phyloP scores from a whole-genome alignment of 2,113 vertebrate genomes.

The Gasterosteus nipponicus region DNA sequence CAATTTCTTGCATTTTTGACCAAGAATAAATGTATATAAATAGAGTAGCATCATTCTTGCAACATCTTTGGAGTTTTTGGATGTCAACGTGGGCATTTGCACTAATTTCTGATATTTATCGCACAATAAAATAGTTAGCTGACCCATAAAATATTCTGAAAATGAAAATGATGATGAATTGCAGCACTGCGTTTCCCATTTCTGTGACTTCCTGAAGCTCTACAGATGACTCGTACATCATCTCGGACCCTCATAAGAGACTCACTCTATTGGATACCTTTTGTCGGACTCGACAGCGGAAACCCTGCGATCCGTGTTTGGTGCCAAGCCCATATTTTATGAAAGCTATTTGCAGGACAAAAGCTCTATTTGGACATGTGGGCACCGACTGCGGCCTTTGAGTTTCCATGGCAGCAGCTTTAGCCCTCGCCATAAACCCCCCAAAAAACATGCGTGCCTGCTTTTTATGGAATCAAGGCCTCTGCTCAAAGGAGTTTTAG shows the following conservation, averaged over 20 bases:
- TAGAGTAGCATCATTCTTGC: background rate
- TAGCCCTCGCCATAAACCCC: conserved; percentile 3
- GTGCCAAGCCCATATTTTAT: conserved; percentile 26
- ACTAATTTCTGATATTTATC: background rate
- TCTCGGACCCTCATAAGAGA: background rate
- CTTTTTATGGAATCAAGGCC: conserved; percentile 35
- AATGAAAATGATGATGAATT: background rate
- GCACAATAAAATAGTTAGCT: background rate
- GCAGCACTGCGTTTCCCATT: background rate
- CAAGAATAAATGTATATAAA: background rate
- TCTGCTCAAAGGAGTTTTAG: conserved; percentile 22
- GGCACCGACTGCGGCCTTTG: conserved; percentile 1
- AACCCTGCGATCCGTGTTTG: conserved; percentile 11
- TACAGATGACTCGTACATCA: conserved; percentile 5
- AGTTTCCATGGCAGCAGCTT: conserved; percentile 45
- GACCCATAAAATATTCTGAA: background rate
- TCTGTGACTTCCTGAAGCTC: background rate
- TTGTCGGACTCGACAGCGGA: conserved; percentile 21
- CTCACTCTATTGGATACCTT: conserved; percentile 10
- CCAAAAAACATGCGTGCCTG: background rate
- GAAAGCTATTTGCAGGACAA: conserved; percentile 29
- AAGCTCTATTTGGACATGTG: conserved; percentile 21
- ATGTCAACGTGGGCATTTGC: background rate
- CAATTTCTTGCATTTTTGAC: no score
- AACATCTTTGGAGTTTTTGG: background rate